Evolutionary conservation across 2,888 invertebrate species (phyloP), one percentile per base, ranked within the genome.

Genomic region (Autographa gamma): DNA sequence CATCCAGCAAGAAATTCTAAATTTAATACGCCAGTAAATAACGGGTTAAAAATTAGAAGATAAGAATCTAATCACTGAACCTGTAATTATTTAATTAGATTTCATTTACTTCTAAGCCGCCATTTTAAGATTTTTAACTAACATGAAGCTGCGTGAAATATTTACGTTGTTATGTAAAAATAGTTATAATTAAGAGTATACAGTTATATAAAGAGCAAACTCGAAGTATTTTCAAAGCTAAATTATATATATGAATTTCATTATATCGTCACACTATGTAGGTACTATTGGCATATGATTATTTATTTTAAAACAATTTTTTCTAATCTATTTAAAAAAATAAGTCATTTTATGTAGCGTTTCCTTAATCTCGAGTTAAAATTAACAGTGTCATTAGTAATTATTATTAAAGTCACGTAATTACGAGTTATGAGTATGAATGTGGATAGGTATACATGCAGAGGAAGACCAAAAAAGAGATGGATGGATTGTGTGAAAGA

Each of bases 21-120:
- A 13, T 11, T 13, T 25, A 9, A 25, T 56, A 56, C 54, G 11
- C 59, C 48, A 32, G 61, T 68, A 63, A 70, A 68, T 73, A 75
- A 82, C 74, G 68, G 63, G 6, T 68, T 11, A 43, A 52, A 66
- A 60, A 60, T 65, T 32, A 69, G 63, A 65, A 71, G 73, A 73
- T 78, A 75, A 14, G 14, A 62, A 80, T 79, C 67, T 76, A 75
- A 72, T 68, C 60, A 76, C 25, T 63, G 14, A 58, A 63, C 58
- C 63, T 62, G 64, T 70, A 78, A 71, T 73, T 74, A 80, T 75
- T 83, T 72, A 80, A 80, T 75, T 81, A 75, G 7, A 67, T 65
- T 73, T 77, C 60, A 62, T 69, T 69, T 73, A 79, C 72, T 66
- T 74, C 66, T 41, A 69, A 48, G 62, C 82, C 73, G 82, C 71